A percentile compares a stretch with the other conserved stretches of the same genome.
Evolutionary conservation across 2,113 vertebrate genomes (phyloP).

Genomic region (Peromyscus leucopus): DNA sequence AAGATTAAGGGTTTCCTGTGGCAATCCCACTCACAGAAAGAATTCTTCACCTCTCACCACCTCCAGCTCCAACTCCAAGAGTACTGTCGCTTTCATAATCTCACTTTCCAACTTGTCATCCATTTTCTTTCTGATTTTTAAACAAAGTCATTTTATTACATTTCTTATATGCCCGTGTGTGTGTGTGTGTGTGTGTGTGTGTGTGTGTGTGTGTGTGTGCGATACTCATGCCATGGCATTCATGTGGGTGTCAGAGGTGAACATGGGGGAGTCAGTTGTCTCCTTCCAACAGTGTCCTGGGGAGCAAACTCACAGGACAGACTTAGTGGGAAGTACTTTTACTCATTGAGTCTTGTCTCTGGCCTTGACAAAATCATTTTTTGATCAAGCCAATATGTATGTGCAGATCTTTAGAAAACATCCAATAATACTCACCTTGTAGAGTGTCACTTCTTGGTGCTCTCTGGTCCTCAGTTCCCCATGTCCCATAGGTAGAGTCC

Average conservation of each 20-base stretch:
- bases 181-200: not conserved
- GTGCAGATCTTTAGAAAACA: not conserved
- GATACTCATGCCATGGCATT: too few species aligned
- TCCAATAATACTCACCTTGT: not conserved
- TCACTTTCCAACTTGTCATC: not conserved
- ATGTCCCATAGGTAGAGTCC: not conserved
- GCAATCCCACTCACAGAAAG: not conserved
- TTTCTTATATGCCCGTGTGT: not conserved
- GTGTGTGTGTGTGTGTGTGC: not conserved
- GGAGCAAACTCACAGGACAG: not conserved
- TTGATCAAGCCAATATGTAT: not conserved
- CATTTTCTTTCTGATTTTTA: not conserved
- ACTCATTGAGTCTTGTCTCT: not conserved
- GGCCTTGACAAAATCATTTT: constrained; percentile 17
- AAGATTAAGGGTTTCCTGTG: not conserved
- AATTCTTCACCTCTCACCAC: not conserved
- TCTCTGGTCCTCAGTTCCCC: not conserved
- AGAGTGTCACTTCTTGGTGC: not conserved
- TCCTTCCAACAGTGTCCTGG: not conserved
- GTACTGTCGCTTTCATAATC: not conserved
- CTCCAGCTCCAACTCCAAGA: not conserved
- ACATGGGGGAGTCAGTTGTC: too few species aligned
- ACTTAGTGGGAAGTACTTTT: too few species aligned
- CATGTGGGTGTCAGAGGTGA: not conserved
- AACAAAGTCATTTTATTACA: not conserved